These are phyloP conservation scores for Halichoerus grypus DNA, from an alignment of 2,113 vertebrate genomes.

Conservation along the genomic window DNA sequence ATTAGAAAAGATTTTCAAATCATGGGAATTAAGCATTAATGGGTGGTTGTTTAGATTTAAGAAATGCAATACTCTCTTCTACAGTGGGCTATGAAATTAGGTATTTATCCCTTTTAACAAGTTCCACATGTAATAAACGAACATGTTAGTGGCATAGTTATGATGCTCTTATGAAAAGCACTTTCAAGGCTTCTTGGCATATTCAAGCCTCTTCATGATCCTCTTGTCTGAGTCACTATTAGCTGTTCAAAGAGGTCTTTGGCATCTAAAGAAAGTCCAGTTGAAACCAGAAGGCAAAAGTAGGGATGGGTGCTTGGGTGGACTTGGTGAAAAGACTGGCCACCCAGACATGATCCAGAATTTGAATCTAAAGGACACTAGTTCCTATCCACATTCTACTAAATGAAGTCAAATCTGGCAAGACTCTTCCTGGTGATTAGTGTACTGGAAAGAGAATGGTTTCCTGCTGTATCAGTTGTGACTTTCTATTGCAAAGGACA, in stretches of 20 bases:
- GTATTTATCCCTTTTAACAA: constrained; percentile 75
- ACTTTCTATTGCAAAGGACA: neutral
- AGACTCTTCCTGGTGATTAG: neutral
- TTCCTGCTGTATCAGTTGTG: neutral
- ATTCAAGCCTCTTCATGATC: neutral
- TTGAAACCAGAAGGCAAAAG: neutral
- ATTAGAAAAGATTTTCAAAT: constrained; percentile 75
- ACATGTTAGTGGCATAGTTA: neutral
- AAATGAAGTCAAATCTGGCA: neutral
- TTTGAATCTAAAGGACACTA: neutral
- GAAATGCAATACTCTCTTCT: constrained; percentile 76
- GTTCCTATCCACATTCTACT: neutral
- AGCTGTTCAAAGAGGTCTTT: neutral
- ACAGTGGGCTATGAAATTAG: constrained; percentile 64
- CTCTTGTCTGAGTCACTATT: neutral
- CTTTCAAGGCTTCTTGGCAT: constrained; percentile 9
- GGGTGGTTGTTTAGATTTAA: constrained; percentile 70
- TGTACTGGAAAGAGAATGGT: neutral
- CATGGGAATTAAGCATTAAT: constrained; percentile 69
- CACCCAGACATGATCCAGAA: neutral
- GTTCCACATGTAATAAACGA: constrained; percentile 72
- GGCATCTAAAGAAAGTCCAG: neutral
- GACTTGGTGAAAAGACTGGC: neutral
- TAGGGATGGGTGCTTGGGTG: neutral
- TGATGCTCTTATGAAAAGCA: neutral